These are phyloP conservation scores for Cephalopachus bancanus DNA, from an alignment of 2,797 vertebrate species.

Conservation along the genomic window DNA sequence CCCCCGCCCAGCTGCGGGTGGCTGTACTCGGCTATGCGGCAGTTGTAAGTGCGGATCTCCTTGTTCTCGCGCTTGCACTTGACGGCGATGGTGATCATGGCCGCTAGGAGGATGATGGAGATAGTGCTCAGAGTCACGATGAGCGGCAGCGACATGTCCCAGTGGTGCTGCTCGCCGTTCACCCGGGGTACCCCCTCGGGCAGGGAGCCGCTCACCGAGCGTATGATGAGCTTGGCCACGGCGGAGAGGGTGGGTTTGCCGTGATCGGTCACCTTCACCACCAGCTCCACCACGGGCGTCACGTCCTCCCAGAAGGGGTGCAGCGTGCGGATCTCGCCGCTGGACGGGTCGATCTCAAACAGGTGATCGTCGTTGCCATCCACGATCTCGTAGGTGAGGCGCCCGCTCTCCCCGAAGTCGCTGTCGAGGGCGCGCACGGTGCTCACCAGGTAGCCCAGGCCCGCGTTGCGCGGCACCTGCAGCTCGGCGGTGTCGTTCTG, in stretches of 20 bases:
- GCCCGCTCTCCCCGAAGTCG: conserved; percentile 98
- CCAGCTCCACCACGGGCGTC: conserved; percentile 95
- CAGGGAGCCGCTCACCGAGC: conserved; percentile 91
- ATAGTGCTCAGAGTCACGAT: conserved; percentile 98
- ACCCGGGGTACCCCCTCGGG: conserved; percentile 96
- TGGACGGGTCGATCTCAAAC: conserved; percentile 97
- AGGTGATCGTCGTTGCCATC: conserved; percentile 98
- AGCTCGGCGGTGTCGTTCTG: conserved; percentile 98
- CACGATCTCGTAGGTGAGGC: conserved; percentile 98
- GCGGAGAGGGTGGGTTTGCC: conserved; percentile 97
- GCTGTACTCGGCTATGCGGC: conserved; percentile 99
- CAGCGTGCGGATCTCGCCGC: conserved; percentile 96
- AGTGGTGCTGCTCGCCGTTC: conserved; percentile 96
- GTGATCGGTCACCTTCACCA: conserved; percentile 97
- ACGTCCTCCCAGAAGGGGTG: conserved; percentile 98
- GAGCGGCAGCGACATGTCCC: conserved; percentile 98
- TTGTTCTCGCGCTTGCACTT: conserved; percentile 99
- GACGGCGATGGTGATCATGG: conserved; percentile 99
- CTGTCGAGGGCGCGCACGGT: conserved; percentile 97
- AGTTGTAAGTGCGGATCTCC: conserved; percentile 99
- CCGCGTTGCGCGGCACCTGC: conserved; percentile 97
- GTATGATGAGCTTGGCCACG: conserved; percentile 96
- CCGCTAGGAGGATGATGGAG: conserved; percentile 97
- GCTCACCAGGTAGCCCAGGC: conserved; percentile 97
- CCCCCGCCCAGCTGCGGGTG: conserved; percentile 95